Base-by-base conservation (phyloP, 2,797 vertebrate species). In the Aphelocoma californica region DNA sequence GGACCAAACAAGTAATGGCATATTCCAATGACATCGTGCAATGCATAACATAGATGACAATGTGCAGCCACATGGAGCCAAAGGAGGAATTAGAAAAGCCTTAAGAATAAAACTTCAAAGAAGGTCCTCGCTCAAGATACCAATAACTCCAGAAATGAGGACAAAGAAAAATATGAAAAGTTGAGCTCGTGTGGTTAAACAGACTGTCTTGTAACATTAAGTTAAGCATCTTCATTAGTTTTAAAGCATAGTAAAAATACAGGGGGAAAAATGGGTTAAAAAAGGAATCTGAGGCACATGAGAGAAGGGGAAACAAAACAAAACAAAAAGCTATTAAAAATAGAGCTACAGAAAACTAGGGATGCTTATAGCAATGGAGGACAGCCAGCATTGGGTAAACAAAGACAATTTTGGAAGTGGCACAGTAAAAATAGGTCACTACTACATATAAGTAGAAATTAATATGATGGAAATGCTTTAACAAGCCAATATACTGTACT, bases 401-500 rank as follows among this genome's bases (percentile, higher is more conserved):
- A 95, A 92, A 92, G 88, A 88, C 79, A 74, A 32, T 93, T 96
- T 94, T 92, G 88, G 88, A 96, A 85, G 64, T 82, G 71, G 83
- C 83, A 85, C 71, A 80, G 74, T 85, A 96, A 96, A 93, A 95
- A 95, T 93, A 94, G 90, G 93, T 93, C 92, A 94, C 81, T 74
- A 67, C 57, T 45, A 84, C 74, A 72, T 66, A 47, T 77, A 95
- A 93, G 91, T 44, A 93, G 91, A 93, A 93, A 95, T 81, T 91
- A 93, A 95, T 92, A 93, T 53, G 87, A 91, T 86, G 71, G 88
- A 90, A 93, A 93, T 85, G 50, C 79, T 91, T 92, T 95, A 93
- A 93, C 88, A 94, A 94, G 78, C 85, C 91, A 93, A 74, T 94
- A 81, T 50, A 92, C 81, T 79, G 82, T 92, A 81, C 58, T 84